Percentiles rank a stretch among this genome's conserved stretches.
These are phyloP conservation scores for Resseliella maxima DNA, from an alignment of 2,888 invertebrate genomes.

Conservation along the genomic window DNA sequence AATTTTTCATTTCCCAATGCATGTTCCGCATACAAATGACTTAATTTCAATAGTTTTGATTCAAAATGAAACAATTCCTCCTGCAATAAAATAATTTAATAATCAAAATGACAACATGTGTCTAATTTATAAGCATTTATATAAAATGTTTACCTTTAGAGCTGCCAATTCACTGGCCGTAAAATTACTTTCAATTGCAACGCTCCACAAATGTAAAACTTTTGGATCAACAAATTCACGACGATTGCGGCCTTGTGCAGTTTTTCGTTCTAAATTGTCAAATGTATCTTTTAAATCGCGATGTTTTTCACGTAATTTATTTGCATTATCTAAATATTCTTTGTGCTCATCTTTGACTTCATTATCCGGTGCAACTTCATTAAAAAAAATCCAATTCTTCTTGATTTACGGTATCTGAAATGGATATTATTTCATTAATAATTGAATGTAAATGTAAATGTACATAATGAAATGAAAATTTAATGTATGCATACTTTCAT, in stretches of 20 bases:
- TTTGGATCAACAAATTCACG: conserved; percentile 91
- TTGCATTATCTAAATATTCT: conserved; percentile 76
- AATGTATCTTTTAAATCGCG: conserved; percentile 80
- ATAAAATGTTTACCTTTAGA: conserved; percentile 65
- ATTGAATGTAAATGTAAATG: too few species aligned
- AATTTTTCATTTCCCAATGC: conserved; percentile 77
- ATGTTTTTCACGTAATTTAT: conserved; percentile 80
- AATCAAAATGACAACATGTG: too few species aligned
- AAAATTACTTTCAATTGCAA: conserved; percentile 84
- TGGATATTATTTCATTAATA: neutral
- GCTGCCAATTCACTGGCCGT: conserved; percentile 84
- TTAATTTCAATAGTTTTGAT: conserved; percentile 82
- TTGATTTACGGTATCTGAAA: conserved; percentile 77
- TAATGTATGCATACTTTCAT: conserved; percentile 77
- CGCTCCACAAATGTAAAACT: conserved; percentile 88
- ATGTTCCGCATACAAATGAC: conserved; percentile 84
- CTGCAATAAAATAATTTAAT: conserved; percentile 8
- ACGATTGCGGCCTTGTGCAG: conserved; percentile 81
- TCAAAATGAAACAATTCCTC: conserved; percentile 84
- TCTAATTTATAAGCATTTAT: neutral
- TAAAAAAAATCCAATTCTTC: conserved; percentile 79
- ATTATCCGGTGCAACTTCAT: conserved; percentile 73
- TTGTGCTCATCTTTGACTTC: conserved; percentile 69
- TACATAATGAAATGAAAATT: too few species aligned
- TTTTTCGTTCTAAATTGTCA: conserved; percentile 79